These are phyloP conservation scores for Platycercus adscitus DNA, from an alignment of 2,113 vertebrate genomes.

Conservation along the genomic window DNA sequence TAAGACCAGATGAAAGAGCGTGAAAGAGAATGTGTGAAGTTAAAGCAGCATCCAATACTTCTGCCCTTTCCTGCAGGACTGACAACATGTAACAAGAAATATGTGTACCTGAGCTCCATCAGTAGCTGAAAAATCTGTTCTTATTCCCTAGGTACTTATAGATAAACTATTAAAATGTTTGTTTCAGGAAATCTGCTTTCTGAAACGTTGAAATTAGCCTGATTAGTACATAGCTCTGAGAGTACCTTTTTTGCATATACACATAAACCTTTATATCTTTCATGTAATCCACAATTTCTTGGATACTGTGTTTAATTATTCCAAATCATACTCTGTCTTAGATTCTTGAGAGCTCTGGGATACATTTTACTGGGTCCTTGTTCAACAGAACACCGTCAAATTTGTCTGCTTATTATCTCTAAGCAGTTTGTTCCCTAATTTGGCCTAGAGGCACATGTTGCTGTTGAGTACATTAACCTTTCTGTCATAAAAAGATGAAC, in stretches of 20 bases:
- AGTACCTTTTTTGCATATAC: accelerated
- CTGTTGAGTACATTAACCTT: neutral
- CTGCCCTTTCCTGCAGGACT: neutral
- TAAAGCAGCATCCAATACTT: neutral
- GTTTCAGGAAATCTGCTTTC: neutral
- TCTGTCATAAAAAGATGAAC: neutral
- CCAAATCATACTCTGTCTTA: neutral
- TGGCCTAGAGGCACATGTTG: neutral
- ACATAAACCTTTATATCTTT: neutral
- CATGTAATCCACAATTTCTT: neutral
- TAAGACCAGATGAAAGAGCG: neutral
- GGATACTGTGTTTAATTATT: neutral
- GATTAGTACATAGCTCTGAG: neutral
- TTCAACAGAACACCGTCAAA: neutral
- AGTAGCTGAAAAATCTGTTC: neutral
- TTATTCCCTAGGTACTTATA: neutral
- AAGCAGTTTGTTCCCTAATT: neutral
- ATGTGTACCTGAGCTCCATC: neutral
- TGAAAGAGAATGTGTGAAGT: neutral
- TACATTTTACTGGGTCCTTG: neutral
- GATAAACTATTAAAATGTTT: neutral
- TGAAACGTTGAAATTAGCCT: neutral
- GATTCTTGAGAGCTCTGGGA: neutral
- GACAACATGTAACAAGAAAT: neutral
- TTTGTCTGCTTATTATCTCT: neutral